Base-by-base conservation (phyloP, 2,113 vertebrate genomes). In the Parotia lawesii region DNA sequence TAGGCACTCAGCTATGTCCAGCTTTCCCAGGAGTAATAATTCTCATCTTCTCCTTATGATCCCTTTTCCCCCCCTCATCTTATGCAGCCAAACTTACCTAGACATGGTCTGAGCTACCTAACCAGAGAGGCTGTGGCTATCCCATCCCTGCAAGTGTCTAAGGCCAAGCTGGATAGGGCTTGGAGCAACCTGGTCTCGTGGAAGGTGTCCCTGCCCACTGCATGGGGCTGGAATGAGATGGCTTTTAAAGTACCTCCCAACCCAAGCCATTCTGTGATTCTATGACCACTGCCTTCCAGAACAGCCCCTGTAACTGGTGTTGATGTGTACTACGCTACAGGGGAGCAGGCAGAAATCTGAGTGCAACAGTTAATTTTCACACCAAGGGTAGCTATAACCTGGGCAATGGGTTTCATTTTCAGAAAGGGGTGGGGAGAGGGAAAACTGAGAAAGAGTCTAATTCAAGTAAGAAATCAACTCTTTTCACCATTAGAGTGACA, bases 81-180 rank as follows among this genome's bases (percentile, higher is more conserved):
- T 31, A 33, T 0, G 9, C 7, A 28, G 28, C 35, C 84, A 58
- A 66, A 71, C 7, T 22, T 7, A 38, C 0, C 66, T 19, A 5
- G 8, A 19, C 0, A 6, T 17, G 8, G 21, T 58, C 14, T 73
- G 38, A 89, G 29, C 1, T 13, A 42, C 54, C 15, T 2, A 2
- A 25, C 9, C n/a, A 60, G n/a, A 60, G 45, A 45, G 21, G 38
- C 24, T 31, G 53, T 31, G 21, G 21, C 15, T 19, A n/a, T 15
- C 9, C 29, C 62, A 61, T 6, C 40, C 35, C 47, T 42, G 7
- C 20, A 27, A 25, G 13, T 25, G 20, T 17, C 25, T 4, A 18
- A 61, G 62, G 62, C 47, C 62, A 82, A 40, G 54, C 2, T 75
- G 47, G 54, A 61, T 0, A 4, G n/a, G 61, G 14, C 53, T 42